Percentiles rank a stretch among this genome's conserved stretches.
These are phyloP conservation scores for Hippoglossus stenolepis DNA, from an alignment of 2,113 vertebrate genomes.

Conservation along the genomic window DNA sequence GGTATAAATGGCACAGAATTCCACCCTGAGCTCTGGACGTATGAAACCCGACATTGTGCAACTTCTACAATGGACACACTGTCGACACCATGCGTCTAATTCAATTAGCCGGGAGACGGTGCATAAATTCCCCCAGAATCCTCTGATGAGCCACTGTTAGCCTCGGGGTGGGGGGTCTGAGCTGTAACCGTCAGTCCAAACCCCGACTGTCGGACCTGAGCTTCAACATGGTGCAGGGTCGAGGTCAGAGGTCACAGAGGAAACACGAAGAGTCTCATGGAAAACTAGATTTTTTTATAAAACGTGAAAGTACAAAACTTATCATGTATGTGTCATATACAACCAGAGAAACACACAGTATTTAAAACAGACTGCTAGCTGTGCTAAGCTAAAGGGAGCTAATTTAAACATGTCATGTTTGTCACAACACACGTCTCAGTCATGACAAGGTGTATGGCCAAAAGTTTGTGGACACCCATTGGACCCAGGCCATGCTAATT, in stretches of 20 bases:
- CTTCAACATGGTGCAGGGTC: slow-evolving; percentile 3
- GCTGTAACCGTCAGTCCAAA: slow-evolving; percentile 30
- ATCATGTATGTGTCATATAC: too few relatives aligned
- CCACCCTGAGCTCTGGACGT: slow-evolving; percentile 90
- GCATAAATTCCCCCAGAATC: slow-evolving; percentile 99
- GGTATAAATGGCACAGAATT: slow-evolving; percentile 77
- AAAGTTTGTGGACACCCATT: too few relatives aligned
- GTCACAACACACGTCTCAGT: too few relatives aligned
- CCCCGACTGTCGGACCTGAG: slow-evolving; percentile 16
- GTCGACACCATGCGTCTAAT: slow-evolving; percentile 96
- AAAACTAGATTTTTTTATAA: too few relatives aligned
- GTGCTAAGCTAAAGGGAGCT: too few relatives aligned
- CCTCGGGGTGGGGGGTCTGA: slow-evolving; percentile 60
- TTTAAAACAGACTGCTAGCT: too few relatives aligned
- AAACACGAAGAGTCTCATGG: not conserved
- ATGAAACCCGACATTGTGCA: slow-evolving; percentile 98
- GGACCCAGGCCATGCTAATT: too few relatives aligned
- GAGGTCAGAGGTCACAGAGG: not conserved
- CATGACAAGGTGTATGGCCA: too few relatives aligned
- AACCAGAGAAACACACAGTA: too few relatives aligned
- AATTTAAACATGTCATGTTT: too few relatives aligned
- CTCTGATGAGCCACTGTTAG: slow-evolving; percentile 94
- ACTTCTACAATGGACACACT: slow-evolving; percentile 95
- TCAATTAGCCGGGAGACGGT: slow-evolving; percentile 98
- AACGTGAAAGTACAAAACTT: too few relatives aligned